Evolutionary conservation across 2,113 vertebrate species (phyloP), one percentile per base, ranked within the genome.

Genomic region (Xenopus borealis): DNA sequence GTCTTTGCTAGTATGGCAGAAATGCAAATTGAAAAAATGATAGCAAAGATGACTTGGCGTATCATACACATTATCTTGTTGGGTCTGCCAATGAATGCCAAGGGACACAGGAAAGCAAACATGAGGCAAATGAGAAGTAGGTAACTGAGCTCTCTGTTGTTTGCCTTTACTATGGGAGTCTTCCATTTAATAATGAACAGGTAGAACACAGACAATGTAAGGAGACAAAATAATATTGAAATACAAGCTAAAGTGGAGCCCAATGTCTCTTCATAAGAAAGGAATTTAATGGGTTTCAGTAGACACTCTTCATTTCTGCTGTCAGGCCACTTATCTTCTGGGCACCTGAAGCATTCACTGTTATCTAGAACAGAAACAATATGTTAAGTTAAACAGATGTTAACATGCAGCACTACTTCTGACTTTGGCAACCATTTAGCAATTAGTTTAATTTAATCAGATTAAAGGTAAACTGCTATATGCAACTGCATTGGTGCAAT

Each of bases 1-100:
- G 78, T 79, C 18, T 79, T 79, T 16, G 71, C 78, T 61, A 79
- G 12, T 30, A 79, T 62, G 12, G 20, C n/a, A 14, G 78, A 79
- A 17, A 77, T 19, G 16, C 58, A 63, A 30, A 77, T 5, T 12
- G 74, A 69, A 46, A 77, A 69, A 13, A 64, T 69, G 7, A 68
- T 20, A 0, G 55, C 72, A 75, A 75, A 75, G 3, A 65, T 19
- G 10, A 68, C 58, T 17, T 75, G 74, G 10, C 74, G 63, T 16
- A 70, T 6, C 57, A 69, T 62, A n/a, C 66, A 77, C 9, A 59
- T 77, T 1, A 64, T 3, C 13, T 13, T 17, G 13, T 40, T 64
- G 46, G 66, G 74, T 7, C 50, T 46, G 2, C 74, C 74, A 57
- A 77, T 70, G 66, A 70, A 58, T 18, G 69, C 4, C 40, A 74